phyloP scores from a whole-genome alignment of 1,140 invertebrate species.

The Brachionus angularis region DNA sequence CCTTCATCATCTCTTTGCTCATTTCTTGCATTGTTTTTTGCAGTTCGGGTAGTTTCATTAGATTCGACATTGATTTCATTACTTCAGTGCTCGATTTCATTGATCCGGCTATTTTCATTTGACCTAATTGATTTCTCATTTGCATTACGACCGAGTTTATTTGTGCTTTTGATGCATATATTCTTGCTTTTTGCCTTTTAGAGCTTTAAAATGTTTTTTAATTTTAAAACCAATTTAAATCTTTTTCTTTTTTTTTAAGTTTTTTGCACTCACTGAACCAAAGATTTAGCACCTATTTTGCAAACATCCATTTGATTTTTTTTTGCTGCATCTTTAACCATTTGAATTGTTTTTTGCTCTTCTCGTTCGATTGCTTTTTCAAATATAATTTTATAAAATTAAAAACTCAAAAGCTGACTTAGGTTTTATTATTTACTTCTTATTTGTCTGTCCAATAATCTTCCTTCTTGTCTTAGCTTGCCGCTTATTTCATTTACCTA shows the following conservation, averaged over 20 bases:
- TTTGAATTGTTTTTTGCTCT: constrained; percentile 37
- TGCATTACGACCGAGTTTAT: constrained; percentile 44
- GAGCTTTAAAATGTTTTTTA: too few species aligned
- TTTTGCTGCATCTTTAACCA: constrained; percentile 40
- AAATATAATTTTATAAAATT: not conserved
- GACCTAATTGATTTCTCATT: constrained; percentile 44
- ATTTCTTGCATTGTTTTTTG: constrained; percentile 43
- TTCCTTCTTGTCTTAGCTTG: constrained; percentile 24
- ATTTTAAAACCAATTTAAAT: too few species aligned
- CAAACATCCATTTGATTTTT: constrained; percentile 38
- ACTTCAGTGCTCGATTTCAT: constrained; percentile 43
- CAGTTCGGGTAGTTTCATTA: constrained; percentile 41
- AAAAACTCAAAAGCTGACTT: not conserved
- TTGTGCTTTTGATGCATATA: constrained; percentile 44
- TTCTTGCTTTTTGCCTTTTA: constrained; percentile 35
- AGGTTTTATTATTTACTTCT: constrained; percentile 8
- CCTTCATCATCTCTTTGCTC: constrained; percentile 44
- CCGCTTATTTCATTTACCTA: constrained; percentile 37
- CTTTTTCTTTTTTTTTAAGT: not conserved
- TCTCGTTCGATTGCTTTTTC: constrained; percentile 32
- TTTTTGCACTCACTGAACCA: constrained; percentile 24
- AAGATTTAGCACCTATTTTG: constrained; percentile 39
- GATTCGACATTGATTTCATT: constrained; percentile 26
- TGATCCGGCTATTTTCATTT: constrained; percentile 43
- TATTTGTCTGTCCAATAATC: constrained; percentile 31